A percentile compares a stretch with the other conserved stretches of the same genome.
These are phyloP conservation scores for Phalanger gymnotis DNA, from an alignment of 2,797 vertebrate species.

Conservation along the genomic window DNA sequence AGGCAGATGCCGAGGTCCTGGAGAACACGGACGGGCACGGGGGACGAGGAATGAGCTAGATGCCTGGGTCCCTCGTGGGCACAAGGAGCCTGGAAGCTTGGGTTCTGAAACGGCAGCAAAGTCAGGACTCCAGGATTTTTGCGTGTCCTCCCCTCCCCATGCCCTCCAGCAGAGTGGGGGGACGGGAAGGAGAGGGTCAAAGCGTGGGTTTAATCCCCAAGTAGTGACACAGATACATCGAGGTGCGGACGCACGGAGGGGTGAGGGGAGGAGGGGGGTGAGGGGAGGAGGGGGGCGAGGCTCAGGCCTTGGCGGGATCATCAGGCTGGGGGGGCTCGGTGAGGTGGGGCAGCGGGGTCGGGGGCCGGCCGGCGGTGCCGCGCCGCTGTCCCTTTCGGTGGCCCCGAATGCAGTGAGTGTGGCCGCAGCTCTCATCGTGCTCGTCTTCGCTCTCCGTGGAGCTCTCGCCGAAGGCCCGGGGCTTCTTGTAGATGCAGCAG, in stretches of 20 bases:
- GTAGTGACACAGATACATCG: background rate
- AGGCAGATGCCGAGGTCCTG: background rate
- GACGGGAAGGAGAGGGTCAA: background rate
- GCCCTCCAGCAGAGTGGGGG: background rate
- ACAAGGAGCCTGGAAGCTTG: conserved; percentile 50
- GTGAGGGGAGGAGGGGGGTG: conserved; percentile 67
- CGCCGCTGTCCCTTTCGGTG: conserved; percentile 81
- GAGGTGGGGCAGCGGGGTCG: conserved; percentile 84
- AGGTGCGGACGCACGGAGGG: background rate
- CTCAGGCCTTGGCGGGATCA: conserved; percentile 53
- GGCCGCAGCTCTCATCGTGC: conserved; percentile 88
- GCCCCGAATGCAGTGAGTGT: conserved; percentile 89
- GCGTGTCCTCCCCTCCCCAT: background rate
- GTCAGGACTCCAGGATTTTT: conserved; percentile 61
- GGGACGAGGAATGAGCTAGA: background rate
- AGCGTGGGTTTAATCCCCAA: conserved; percentile 11
- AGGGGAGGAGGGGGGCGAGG: conserved; percentile 76
- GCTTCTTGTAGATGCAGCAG: conserved; percentile 93
- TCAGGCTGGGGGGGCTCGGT: background rate
- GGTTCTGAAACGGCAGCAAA: conserved; percentile 75
- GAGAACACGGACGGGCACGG: background rate
- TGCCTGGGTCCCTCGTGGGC: conserved; percentile 21
- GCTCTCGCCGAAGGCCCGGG: conserved; percentile 90
- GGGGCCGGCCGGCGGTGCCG: conserved; percentile 77
- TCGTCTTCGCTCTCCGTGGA: conserved; percentile 92